phyloP scores from a whole-genome alignment of 2,797 vertebrate species.

The Eulemur coronatus region DNA sequence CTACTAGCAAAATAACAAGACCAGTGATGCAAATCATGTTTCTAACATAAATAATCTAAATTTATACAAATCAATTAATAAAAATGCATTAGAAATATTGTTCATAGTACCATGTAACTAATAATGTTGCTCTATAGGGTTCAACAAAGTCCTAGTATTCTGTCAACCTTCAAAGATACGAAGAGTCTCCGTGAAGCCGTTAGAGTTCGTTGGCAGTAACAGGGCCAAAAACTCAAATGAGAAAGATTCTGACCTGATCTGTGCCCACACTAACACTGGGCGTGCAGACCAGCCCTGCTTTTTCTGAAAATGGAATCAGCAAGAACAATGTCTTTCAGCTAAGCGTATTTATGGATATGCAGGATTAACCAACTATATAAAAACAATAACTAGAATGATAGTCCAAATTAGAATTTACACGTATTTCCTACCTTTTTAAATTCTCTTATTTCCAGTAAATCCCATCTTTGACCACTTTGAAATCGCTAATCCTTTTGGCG shows the following conservation, averaged over 20 bases:
- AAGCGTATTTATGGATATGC: not conserved
- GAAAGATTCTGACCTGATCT: not conserved
- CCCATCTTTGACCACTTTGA: not conserved
- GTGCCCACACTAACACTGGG: not conserved
- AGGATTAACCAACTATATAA: not conserved
- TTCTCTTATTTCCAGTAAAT: not conserved
- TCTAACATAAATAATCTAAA: not conserved
- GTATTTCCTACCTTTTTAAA: not conserved
- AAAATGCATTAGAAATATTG: not conserved
- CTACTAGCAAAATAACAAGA: not conserved
- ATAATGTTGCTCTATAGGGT: not conserved
- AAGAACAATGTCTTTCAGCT: not conserved
- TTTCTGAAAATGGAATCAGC: not conserved
- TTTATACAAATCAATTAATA: not conserved
- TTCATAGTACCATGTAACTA: not conserved
- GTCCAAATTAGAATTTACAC: constrained; percentile 38
- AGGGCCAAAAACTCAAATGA: not conserved
- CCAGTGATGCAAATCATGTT: not conserved
- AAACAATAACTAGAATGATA: not conserved
- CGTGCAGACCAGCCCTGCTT: not conserved
- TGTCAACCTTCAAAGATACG: not conserved
- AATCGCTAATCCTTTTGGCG: not conserved
- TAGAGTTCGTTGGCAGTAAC: not conserved
- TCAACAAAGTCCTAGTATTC: not conserved
- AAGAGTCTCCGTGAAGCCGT: not conserved